A percentile compares a stretch with the other conserved stretches of the same genome.
These are phyloP conservation scores for Diplodus sargus DNA, from an alignment of 2,797 vertebrate species.

Conservation along the genomic window DNA sequence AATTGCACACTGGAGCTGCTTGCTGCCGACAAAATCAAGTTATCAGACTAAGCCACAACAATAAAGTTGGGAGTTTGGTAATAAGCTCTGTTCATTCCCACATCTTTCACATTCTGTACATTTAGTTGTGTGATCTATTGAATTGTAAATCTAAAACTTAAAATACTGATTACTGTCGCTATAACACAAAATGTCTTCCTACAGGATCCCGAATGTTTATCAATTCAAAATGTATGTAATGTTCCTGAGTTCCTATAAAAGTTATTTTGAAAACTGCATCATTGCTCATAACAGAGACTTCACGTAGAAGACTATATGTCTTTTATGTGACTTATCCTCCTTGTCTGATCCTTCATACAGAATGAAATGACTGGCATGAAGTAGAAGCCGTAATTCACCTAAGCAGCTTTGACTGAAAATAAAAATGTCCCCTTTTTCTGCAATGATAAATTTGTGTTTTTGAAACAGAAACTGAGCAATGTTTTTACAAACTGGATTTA, in stretches of 20 bases:
- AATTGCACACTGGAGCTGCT: too few relatives aligned
- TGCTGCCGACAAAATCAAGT: too few relatives aligned
- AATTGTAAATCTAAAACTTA: too few relatives aligned
- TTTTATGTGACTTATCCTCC: too few relatives aligned
- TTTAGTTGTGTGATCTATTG: not conserved
- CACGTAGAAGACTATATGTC: too few relatives aligned
- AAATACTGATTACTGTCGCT: not conserved
- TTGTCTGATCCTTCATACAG: too few relatives aligned
- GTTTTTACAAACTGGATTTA: constrained; percentile 18
- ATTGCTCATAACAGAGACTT: too few relatives aligned
- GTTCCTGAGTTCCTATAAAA: too few relatives aligned
- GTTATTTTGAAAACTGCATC: too few relatives aligned
- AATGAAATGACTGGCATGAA: not conserved
- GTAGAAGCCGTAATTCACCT: not conserved
- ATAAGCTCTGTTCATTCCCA: not conserved
- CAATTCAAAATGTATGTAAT: not conserved
- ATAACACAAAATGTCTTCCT: not conserved
- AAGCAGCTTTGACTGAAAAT: not conserved
- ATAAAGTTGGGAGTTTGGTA: not conserved
- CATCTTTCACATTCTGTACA: not conserved
- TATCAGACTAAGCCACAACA: too few relatives aligned
- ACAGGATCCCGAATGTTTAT: not conserved
- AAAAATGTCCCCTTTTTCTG: not conserved
- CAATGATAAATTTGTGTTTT: not conserved
- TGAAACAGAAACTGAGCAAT: not conserved